These are phyloP conservation scores for Pseudocheirus occidentalis DNA, from an alignment of 2,797 vertebrate genomes.

Conservation along the genomic window DNA sequence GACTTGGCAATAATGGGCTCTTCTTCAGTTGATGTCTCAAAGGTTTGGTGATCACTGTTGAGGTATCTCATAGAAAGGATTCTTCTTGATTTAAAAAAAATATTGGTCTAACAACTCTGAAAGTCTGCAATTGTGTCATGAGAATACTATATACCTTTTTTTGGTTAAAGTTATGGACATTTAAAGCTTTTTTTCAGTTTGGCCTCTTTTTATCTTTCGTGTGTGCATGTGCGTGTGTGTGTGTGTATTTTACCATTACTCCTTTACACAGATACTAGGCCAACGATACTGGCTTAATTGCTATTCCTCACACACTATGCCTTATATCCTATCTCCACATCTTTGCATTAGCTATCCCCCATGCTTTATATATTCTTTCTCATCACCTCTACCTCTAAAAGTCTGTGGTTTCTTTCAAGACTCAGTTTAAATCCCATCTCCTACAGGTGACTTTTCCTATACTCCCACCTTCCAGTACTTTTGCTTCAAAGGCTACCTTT, in stretches of 20 bases:
- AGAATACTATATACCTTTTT: background rate
- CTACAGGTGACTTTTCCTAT: background rate
- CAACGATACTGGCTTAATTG: background rate
- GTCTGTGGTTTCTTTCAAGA: background rate
- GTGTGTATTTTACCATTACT: background rate
- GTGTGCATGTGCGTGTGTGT: no score
- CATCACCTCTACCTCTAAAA: background rate
- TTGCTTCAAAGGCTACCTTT: background rate
- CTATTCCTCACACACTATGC: background rate
- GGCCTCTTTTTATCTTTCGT: background rate
- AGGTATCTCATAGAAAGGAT: background rate
- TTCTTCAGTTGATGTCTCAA: background rate
- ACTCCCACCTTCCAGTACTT: background rate
- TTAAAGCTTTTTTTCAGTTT: background rate
- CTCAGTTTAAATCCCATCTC: background rate
- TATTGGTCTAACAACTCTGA: background rate
- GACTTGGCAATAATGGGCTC: background rate
- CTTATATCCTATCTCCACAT: background rate
- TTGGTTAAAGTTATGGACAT: background rate
- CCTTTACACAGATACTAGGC: background rate
- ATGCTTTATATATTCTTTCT: background rate
- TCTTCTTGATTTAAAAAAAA: background rate
- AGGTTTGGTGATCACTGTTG: background rate
- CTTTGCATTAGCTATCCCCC: background rate
- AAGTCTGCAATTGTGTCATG: background rate